phyloP scores from a whole-genome alignment of 2,113 vertebrate genomes.

The Phoxinus phoxinus region DNA sequence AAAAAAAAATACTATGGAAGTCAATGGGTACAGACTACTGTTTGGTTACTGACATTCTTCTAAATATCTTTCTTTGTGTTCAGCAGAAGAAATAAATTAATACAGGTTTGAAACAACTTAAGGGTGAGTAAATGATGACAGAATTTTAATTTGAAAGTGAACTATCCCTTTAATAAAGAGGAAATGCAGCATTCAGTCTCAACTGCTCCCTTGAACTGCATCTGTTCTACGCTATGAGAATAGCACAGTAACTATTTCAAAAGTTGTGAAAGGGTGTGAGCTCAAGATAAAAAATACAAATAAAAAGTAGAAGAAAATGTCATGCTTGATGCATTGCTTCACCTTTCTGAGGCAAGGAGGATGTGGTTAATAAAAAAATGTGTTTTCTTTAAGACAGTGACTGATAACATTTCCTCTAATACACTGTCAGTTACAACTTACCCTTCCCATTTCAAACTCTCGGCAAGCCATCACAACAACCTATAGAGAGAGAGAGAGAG shows the following conservation, averaged over 20 bases:
- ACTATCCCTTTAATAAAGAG: no score
- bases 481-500: conserved; percentile 67
- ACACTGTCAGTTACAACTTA: conserved; percentile 68
- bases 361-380: conserved; percentile 39
- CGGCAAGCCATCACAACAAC: conserved; percentile 93
- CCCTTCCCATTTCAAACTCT: conserved; percentile 98
- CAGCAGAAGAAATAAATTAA: no score
- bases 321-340: conserved; percentile 5
- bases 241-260: not conserved
- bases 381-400: not conserved
- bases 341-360: not conserved
- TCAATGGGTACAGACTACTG: no score
- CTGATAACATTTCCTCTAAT: conserved; percentile 14
- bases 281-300: not conserved
- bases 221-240: not conserved
- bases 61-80: no score
- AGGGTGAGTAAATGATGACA: no score
- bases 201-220: not conserved
- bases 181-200: conserved; percentile 44
- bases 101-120: no score
- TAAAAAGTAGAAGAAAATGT: not conserved
- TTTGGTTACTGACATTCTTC: no score
- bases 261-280: not conserved
- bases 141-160: no score
- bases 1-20: no score